Conservation (phyloP, 2,888 invertebrate species). For the Callinectes sapidus region DNA sequence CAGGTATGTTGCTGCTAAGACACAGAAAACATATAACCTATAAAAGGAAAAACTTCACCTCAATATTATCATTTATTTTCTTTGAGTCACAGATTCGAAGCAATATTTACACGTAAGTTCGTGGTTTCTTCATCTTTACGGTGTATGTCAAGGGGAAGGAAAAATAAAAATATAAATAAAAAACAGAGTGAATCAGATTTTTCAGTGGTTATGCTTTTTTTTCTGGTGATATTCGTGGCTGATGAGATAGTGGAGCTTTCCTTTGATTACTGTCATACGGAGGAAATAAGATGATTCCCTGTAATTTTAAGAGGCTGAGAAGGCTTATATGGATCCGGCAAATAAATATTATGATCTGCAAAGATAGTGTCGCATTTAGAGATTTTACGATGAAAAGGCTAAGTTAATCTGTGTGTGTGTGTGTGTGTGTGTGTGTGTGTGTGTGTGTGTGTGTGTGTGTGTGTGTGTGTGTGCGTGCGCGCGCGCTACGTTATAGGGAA, state of each 20-base stretch:
- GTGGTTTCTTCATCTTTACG: too few relatives aligned
- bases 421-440: slow-evolving; percentile 34
- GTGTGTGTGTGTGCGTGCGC: slow-evolving; percentile 46
- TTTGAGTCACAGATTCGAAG: too few relatives aligned
- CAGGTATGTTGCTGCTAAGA: neutral
- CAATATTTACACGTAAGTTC: too few relatives aligned
- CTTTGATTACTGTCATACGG: neutral
- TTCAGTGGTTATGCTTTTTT: neutral
- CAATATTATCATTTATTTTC: neutral
- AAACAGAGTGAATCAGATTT: neutral
- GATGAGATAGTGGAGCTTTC: neutral
- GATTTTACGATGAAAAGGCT: neutral
- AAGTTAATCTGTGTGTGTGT: slow-evolving; percentile 1
- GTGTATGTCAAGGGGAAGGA: neutral
- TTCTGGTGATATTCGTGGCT: neutral
- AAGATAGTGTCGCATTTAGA: neutral
- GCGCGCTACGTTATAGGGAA: too few relatives aligned
- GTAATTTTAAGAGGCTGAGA: neutral
- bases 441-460: slow-evolving; percentile 48
- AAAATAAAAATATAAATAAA: neutral
- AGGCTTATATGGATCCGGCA: neutral
- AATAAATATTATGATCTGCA: neutral
- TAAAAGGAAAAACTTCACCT: neutral
- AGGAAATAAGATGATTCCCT: neutral
- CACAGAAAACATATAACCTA: neutral